Evolutionary conservation across 2,113 vertebrate species (phyloP).

Genomic region (Mustelus asterias): DNA sequence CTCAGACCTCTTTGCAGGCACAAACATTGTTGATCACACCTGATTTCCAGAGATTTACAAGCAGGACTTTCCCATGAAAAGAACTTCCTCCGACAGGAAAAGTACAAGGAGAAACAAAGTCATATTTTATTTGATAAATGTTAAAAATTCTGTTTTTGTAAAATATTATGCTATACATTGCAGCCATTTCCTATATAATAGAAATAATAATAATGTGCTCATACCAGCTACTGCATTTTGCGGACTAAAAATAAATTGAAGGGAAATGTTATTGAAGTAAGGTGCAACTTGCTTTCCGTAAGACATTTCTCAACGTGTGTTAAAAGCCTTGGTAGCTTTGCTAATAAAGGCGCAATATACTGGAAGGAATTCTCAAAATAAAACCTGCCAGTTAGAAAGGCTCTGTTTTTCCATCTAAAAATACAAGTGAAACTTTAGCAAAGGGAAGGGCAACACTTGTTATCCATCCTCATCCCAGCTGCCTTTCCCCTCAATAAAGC

Average conservation of each 20-base stretch:
- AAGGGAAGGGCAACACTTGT: not conserved
- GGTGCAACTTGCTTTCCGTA: not conserved
- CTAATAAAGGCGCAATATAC: not conserved
- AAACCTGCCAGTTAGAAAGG: not conserved
- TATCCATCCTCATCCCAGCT: not conserved
- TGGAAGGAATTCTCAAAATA: not conserved
- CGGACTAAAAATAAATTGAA: constrained; percentile 19
- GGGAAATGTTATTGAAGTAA: constrained; percentile 20
- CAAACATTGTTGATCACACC: not conserved
- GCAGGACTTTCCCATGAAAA: not conserved
- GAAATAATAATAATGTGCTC: not conserved
- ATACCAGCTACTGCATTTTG: not conserved
- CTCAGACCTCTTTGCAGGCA: not conserved
- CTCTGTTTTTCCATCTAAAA: constrained; percentile 12
- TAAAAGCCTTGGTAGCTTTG: not conserved
- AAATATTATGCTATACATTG: not conserved
- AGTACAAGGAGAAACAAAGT: constrained; percentile 4
- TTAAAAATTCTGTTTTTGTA: not conserved
- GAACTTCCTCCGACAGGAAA: constrained; percentile 24
- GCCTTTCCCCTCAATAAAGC: not conserved
- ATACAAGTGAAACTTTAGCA: not conserved
- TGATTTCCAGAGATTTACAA: not conserved
- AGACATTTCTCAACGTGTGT: not conserved
- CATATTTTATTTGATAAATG: not conserved
- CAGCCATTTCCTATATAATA: not conserved